Conservation (phyloP, 2,113 vertebrate species). For the Pachycephala philippinensis region DNA sequence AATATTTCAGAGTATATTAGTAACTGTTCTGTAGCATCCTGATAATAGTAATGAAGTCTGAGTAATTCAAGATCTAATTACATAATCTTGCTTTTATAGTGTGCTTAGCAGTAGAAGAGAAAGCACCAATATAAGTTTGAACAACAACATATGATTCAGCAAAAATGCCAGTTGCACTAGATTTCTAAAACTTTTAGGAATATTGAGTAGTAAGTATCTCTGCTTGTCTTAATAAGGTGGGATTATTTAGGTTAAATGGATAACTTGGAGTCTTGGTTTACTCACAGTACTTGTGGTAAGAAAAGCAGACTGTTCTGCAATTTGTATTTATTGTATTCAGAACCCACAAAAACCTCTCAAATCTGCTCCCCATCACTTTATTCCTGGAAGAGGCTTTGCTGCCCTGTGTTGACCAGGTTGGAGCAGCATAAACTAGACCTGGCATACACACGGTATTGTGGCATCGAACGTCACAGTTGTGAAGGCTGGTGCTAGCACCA, state of each 20-base stretch:
- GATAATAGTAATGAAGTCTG: background rate
- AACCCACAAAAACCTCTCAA: background rate
- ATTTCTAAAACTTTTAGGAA: background rate
- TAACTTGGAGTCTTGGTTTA: background rate
- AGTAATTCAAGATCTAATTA: conserved; percentile 3
- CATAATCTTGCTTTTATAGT: background rate
- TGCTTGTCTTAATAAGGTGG: background rate
- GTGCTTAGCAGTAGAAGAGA: background rate
- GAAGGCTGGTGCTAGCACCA: background rate
- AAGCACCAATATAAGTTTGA: background rate
- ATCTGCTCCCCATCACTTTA: background rate
- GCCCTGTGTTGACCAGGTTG: background rate
- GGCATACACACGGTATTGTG: fast-evolving
- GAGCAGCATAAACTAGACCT: background rate
- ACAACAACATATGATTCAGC: background rate
- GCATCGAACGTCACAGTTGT: fast-evolving
- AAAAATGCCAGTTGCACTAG: background rate
- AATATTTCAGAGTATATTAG: conserved; percentile 7
- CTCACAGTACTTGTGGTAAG: background rate
- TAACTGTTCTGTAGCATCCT: background rate
- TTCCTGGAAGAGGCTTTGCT: background rate
- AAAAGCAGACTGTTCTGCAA: background rate
- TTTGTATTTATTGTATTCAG: background rate
- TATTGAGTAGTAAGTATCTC: background rate
- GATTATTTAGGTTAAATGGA: background rate